Base-by-base conservation (phyloP, 92 coral and sea anemone genomes). In the Diadumene lineata region DNA sequence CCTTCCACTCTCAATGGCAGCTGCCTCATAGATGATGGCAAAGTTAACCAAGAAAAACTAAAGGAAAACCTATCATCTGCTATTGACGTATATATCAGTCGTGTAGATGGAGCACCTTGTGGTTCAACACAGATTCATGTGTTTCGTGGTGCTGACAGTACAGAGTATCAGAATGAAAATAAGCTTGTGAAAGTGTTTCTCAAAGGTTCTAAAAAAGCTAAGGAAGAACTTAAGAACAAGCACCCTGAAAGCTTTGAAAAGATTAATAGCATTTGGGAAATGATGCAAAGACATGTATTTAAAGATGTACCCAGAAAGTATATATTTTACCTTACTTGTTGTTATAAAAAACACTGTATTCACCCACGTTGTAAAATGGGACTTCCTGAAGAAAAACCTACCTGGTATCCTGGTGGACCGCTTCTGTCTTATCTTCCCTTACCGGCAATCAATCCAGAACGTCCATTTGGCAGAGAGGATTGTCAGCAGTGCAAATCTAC, bases 1-100 rank as follows among this genome's bases (percentile, higher is more conserved):
- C 93, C 87, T 1, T 85, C 93, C 15, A 89, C 93, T 11, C 75
- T 89, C 16, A 69, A 89, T 74, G 89, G 89, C 15, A 72, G 82
- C 24, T 84, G 89, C 46, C 53, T 44, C 7, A 38, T 38, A 29
- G 34, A 75, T 34, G 43, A 74, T 0, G 93, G 89, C 26, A 58
- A 79, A 10, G 73, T 84, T 15, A 65, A 84, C 69, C 53, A 88
- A 53, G 69, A 66, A 13, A 76, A 69, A 61, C 56, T 88, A 32
- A 61, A 56, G 33, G 56, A 66, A 56, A 88, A 88, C 63, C 84
- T 88, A 56, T 75, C 50, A 13, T 64, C 86, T 7, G 88, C 89
- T 25, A 88, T 84, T 51, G 86, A 88, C 31, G 84, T 80, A 29
- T 84, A 84, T 69, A 84, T 80, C 34, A 23, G 63, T 53, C 53